A percentile compares a stretch with the other conserved stretches of the same genome.
Evolutionary conservation across 2,797 vertebrate species (phyloP).

Genomic region (Xenentodon cancila): DNA sequence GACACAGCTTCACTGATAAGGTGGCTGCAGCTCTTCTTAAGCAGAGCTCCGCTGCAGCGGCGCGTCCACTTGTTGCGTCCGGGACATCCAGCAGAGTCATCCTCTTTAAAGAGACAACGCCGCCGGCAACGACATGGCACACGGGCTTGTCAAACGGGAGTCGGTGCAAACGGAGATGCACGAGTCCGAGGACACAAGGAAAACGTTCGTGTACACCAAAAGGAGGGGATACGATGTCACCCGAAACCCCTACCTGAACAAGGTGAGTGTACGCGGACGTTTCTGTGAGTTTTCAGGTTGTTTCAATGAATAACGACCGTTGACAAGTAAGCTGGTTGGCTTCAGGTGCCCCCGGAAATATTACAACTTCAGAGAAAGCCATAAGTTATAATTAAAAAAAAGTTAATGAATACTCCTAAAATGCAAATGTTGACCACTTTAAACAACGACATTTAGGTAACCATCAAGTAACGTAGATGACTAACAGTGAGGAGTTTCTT

Average conservation of each 20-base stretch:
- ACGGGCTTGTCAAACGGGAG: conserved; percentile 69
- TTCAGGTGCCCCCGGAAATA: conserved; percentile 50
- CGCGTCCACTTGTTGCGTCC: conserved; percentile 76
- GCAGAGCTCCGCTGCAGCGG: conserved; percentile 26
- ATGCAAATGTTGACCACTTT: no score
- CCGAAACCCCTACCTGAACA: conserved; percentile 90
- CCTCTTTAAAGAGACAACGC: conserved; percentile 77
- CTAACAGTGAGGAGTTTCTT: neutral
- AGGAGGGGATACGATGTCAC: conserved; percentile 91
- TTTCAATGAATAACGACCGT: conserved; percentile 19
- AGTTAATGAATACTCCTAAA: no score
- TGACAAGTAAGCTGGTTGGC: conserved; percentile 41
- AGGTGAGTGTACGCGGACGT: conserved; percentile 76
- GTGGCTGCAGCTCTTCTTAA: neutral
- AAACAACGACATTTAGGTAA: accelerated
- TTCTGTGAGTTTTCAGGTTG: conserved; percentile 3
- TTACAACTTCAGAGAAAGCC: accelerated
- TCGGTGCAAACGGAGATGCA: conserved; percentile 81
- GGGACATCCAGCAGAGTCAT: conserved; percentile 47
- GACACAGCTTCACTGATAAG: conserved; percentile 40
- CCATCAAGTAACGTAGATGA: neutral
- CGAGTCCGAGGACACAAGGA: conserved; percentile 61
- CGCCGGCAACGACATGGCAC: conserved; percentile 78
- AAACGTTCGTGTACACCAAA: conserved; percentile 81
- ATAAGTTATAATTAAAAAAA: neutral